Percentiles rank a stretch among this genome's conserved stretches.
phyloP scores from a whole-genome alignment of 2,113 vertebrate species.

The Struthio camelus region DNA sequence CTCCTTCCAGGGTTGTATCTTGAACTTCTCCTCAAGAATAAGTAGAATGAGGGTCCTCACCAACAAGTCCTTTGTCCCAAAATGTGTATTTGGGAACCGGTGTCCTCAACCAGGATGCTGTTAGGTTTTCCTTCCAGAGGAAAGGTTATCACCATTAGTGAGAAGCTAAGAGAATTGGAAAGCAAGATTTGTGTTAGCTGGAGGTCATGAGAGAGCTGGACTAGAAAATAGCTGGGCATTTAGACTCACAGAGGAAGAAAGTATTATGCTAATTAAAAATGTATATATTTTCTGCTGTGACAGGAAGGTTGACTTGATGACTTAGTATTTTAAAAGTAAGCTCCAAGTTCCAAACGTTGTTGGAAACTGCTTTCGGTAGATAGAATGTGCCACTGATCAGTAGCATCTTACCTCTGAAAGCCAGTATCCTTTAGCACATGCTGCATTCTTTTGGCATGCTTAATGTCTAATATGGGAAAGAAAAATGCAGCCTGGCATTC shows the following conservation, averaged over 20 bases:
- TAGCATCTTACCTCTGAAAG: neutral
- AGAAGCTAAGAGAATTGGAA: neutral
- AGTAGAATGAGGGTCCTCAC: neutral
- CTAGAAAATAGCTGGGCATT: neutral
- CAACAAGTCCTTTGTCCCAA: neutral
- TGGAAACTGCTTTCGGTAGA: neutral
- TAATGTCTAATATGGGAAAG: neutral
- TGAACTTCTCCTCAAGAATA: neutral
- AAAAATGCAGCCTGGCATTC: neutral
- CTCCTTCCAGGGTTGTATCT: neutral
- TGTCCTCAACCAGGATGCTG: neutral
- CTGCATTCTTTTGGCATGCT: neutral
- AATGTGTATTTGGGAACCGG: neutral
- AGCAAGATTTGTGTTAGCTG: neutral
- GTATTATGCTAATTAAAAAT: neutral
- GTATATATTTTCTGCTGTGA: neutral
- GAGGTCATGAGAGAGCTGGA: neutral
- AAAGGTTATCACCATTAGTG: neutral
- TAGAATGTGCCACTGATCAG: neutral
- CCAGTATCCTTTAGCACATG: neutral
- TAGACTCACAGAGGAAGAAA: neutral
- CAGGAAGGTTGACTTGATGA: neutral
- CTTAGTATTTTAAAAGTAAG: neutral
- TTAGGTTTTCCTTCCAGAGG: neutral
- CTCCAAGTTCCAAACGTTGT: neutral